Evolutionary conservation across 2,113 vertebrate genomes (phyloP), one percentile per base, ranked within the genome.

Genomic region (Pagrus major): DNA sequence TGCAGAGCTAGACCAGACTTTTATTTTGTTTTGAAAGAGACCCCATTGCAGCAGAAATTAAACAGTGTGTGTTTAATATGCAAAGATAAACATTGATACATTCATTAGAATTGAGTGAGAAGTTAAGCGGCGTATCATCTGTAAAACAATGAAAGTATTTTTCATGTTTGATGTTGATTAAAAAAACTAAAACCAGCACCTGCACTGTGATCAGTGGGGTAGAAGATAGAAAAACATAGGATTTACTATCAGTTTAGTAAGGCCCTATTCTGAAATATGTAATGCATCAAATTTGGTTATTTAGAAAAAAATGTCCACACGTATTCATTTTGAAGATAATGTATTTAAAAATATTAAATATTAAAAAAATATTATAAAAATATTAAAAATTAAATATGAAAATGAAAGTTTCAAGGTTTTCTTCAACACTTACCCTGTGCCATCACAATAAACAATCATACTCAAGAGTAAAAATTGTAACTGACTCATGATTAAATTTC

Each of bases 401-500:
- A 58, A 56, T 15, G 21, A 5, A 11, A 51, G 56, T 27, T 64
- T 46, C 8, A 46, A 2, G 41, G n/a, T 52, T 61, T 42, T 74
- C 23, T 18, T n/a, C 31, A 61, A 20, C 35, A 46, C 37, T 56
- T 42, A 6, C 2, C 37, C 12, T n/a, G 12, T 23, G 3, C 9
- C 21, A 25, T 18, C 42, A 35, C 41, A 46, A 59, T 35, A 35
- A 73, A 29, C 33, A 73, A 39, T 72, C 42, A 60, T 37, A 60
- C 33, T 68, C 9, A 16, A 58, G 21, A 68, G 52, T 15, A 49
- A n/a, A 60, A 33, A 69, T 23, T 51, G 20, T 47, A 39, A 20
- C 56, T 37, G 56, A 61, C n/a, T 60, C 21, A 12, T 18, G 11
- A 58, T 56, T 70, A n/a, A 18, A 37, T 37, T 56, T 76, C 9